Base-by-base conservation (phyloP, 2,888 invertebrate species). In the Sipunculus nudus region DNA sequence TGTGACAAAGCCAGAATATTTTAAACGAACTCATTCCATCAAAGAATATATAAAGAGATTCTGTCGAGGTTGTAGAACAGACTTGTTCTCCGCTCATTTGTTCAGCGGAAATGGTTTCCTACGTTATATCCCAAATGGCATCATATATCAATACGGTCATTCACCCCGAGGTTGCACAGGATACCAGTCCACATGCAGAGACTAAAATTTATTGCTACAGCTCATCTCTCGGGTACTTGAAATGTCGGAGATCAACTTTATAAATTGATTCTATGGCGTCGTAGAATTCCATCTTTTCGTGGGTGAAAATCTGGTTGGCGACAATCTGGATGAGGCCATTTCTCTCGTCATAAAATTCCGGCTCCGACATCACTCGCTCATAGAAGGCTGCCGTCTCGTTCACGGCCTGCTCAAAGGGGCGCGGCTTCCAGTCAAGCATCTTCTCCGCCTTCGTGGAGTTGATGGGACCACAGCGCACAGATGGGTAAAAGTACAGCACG, bases 401-500 rank as follows among this genome's bases (percentile, higher is more conserved):
- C 0, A 84, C 55, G 4, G 79, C 81, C 26, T 71, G 70, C 8
- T 74, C 65, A 74, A 78, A 78, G 1, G 77, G 68, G 0, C 84
- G 83, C 1, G 85, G 84, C 6, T 72, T 65, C 77, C 83, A 85
- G 25, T 71, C 71, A 0, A 85, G 68, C 16, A 69, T 38, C 3
- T 71, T 59, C 59, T 75, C 70, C 1, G 83, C 83, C 62, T 84
- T 84, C 5, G 73, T 63, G 19, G 78, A 80, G 55, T 82, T 78
- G 0, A 85, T 66, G 2, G 83, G 76, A 2, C 85, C 85, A 26
- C 76, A 63, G 21, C 73, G 75, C 0, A 85, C 85, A 0, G 84
- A 83, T 1, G 85, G 85, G 66, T 81, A 85, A 2, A 84, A 63
- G 62, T 77, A 76, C 45, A 82, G n/a, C n/a, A n/a, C n/a, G n/a